Evolutionary conservation across 2,113 vertebrate genomes (phyloP), one percentile per base, ranked within the genome.

Genomic region (Hymenochirus boettgeri): DNA sequence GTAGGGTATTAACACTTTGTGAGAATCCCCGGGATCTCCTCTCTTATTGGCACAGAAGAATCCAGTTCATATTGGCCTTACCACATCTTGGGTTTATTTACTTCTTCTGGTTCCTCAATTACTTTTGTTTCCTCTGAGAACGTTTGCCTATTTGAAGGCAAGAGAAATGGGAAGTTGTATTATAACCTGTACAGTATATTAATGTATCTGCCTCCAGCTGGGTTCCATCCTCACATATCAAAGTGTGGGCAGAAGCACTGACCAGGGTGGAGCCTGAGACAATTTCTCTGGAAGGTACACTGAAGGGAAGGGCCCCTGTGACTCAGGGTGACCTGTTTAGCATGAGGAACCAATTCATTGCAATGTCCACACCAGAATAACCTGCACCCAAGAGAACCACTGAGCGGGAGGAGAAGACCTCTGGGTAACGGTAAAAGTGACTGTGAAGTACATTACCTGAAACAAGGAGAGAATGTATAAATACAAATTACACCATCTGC

Each of bases 151-250:
- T 33, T 11, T 9, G 7, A 33, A 0, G 58, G 60, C 1, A 75
- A 50, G 53, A 90, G 72, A 72, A 88, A 91, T 0, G 84, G 84
- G 47, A 75, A 91, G 22, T 46, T 74, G 78, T 85, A 91, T 47
- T 85, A 69, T 92, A 91, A 0, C 89, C 90, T 1, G 89, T 92
- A 70, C 90, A 91, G 72, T 90, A 75, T 46, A 92, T 74, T 69
- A 90, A 75, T 4, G 78, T 73, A 13, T 91, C 82, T 0, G 86
- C 80, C 1, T 22, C 0, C 25, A 54, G 24, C 65, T 66, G 42
- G 0, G 69, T 80, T 27, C 82, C 83, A 2, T 89, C 88, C 74
- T 80, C 73, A 58, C 86, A 83, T 25, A 86, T n/a, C 1, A 75
- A 61, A 5, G 78, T 80, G 3, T 85, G 62, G 2, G 81, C 57